These are phyloP conservation scores for Chlorodrepanis virens DNA, from an alignment of 2,113 vertebrate genomes.

Conservation along the genomic window DNA sequence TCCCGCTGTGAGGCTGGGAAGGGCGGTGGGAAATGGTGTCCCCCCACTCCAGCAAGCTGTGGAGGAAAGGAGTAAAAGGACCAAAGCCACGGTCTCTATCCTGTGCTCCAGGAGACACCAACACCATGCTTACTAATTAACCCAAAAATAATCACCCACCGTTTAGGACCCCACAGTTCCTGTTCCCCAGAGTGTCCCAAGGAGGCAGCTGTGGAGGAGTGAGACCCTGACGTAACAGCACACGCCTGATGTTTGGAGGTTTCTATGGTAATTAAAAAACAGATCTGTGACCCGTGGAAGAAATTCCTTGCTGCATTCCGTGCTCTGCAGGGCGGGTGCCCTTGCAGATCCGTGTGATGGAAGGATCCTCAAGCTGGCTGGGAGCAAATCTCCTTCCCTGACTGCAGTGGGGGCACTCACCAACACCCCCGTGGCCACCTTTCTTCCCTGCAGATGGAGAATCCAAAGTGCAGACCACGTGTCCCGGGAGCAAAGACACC, in stretches of 20 bases:
- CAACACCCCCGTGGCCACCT: neutral
- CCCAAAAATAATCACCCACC: neutral
- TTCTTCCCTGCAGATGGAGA: neutral
- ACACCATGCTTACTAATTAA: neutral
- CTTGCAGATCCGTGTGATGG: accelerated
- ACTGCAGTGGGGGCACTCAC: too few species aligned
- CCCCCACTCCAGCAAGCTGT: neutral
- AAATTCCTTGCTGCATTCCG: neutral
- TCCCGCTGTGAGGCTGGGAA: neutral
- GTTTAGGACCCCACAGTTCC: neutral
- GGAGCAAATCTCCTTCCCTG: neutral
- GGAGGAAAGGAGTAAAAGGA: neutral
- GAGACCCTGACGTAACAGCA: neutral
- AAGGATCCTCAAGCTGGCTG: neutral
- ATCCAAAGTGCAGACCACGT: neutral
- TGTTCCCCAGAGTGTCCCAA: neutral
- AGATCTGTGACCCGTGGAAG: neutral
- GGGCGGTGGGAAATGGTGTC: neutral
- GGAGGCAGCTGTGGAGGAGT: neutral
- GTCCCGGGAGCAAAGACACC: neutral
- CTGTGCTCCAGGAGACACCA: neutral
- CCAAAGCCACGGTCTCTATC: neutral
- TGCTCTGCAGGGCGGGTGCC: neutral
- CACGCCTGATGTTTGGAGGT: neutral
- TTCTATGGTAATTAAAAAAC: slow-evolving; percentile 26